Evolutionary conservation across 2,113 vertebrate genomes (phyloP).

Genomic region (Xenopus borealis): DNA sequence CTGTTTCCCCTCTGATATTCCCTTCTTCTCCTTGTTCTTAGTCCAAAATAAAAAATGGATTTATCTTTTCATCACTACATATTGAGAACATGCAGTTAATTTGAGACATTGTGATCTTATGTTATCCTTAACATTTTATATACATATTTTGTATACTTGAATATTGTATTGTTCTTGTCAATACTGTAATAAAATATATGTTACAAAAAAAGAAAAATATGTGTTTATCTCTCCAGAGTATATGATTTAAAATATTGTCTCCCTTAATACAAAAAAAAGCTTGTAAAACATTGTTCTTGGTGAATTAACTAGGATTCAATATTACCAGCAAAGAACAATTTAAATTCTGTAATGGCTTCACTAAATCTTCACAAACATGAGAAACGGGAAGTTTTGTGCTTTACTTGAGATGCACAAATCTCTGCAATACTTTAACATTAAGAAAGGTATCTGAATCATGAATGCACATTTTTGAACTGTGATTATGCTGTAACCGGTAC

Average conservation of each 20-base stretch:
- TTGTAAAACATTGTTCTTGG: constrained; percentile 73
- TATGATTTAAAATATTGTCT: not conserved
- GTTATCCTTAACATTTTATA: too few species aligned
- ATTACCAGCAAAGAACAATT: constrained; percentile 73
- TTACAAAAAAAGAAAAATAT: constrained; percentile 31
- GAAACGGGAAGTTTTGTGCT: constrained; percentile 66
- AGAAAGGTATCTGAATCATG: constrained; percentile 72
- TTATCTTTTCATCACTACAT: too few species aligned
- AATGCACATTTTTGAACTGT: constrained; percentile 73
- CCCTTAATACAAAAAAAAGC: constrained; percentile 53
- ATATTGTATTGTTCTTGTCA: too few species aligned
- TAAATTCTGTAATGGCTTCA: constrained; percentile 70
- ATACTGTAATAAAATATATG: too few species aligned
- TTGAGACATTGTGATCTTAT: too few species aligned
- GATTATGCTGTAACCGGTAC: constrained; percentile 75
- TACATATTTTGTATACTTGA: too few species aligned
- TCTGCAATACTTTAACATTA: constrained; percentile 69
- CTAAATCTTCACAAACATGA: constrained; percentile 78
- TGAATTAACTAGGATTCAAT: constrained; percentile 72
- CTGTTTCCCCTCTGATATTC: too few species aligned
- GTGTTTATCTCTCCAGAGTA: constrained; percentile 49
- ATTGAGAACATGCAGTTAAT: too few species aligned
- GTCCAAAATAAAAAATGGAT: too few species aligned
- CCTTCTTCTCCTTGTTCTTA: too few species aligned
- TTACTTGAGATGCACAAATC: constrained; percentile 63